phyloP scores from a whole-genome alignment of 2,113 vertebrate genomes.

The Hipposideros armiger region DNA sequence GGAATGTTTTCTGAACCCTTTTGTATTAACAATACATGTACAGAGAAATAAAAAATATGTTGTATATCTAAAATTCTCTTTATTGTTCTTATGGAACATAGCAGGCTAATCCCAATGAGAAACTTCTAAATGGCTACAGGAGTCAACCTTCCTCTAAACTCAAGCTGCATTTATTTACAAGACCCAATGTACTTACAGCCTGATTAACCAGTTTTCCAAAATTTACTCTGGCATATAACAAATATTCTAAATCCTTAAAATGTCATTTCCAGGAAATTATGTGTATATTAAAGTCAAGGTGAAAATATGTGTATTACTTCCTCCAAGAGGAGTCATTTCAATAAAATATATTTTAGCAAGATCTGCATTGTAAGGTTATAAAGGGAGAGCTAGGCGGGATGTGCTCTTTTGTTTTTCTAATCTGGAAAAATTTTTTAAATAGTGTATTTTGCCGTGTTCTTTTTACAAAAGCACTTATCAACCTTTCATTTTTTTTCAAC shows the following conservation, averaged over 20 bases:
- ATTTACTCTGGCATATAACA: background rate
- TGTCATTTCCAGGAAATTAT: conserved; percentile 20
- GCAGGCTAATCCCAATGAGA: background rate
- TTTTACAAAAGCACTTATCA: conserved; percentile 70
- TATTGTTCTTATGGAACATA: background rate
- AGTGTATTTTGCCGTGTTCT: conserved; percentile 43
- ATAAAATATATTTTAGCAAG: conserved; percentile 33
- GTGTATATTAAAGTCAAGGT: background rate
- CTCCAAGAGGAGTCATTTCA: conserved; percentile 44
- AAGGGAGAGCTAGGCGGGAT: background rate
- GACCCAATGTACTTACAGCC: background rate
- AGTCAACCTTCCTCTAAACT: background rate
- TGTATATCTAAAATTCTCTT: background rate
- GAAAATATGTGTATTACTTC: background rate
- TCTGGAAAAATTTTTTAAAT: background rate
- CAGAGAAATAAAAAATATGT: background rate
- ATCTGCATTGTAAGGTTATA: background rate
- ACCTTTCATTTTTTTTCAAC: conserved; percentile 52
- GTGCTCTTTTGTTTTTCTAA: conserved; percentile 42
- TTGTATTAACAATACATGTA: background rate
- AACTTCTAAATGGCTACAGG: background rate
- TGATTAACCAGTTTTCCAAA: conserved; percentile 40
- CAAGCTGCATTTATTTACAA: background rate
- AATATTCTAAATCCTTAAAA: conserved; percentile 7
- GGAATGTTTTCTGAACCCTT: background rate